Evolutionary conservation across 2,113 vertebrate species (phyloP).

Genomic region (Dolichotis patagonum): DNA sequence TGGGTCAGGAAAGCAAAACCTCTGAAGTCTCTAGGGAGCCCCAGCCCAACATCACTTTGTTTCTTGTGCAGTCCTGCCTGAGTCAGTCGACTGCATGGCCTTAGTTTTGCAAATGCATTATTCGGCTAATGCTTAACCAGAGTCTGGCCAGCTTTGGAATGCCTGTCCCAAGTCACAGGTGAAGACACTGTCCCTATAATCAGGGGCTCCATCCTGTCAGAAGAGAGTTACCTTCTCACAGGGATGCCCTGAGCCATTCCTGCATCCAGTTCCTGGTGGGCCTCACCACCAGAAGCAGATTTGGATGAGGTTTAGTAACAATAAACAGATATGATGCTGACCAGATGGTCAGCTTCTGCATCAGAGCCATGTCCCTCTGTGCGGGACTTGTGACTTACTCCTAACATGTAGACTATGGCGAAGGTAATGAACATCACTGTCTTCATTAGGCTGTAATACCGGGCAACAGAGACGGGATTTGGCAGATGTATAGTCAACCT

Average conservation of each 20-base stretch:
- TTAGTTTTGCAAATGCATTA: not conserved
- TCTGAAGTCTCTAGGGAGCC: too few species aligned
- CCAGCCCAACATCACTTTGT: not conserved
- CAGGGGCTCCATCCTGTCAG: not conserved
- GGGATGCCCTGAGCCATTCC: not conserved
- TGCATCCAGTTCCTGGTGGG: rapidly evolving
- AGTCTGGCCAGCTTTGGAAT: not conserved
- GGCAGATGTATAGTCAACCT: not conserved
- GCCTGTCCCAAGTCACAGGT: not conserved
- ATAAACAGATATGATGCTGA: rapidly evolving
- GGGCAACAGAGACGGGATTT: not conserved
- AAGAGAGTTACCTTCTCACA: not conserved
- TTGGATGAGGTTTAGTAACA: rapidly evolving
- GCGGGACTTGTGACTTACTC: not conserved
- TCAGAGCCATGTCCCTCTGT: not conserved
- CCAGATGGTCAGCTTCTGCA: too few species aligned
- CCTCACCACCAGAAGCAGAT: not conserved
- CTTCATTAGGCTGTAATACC: not conserved
- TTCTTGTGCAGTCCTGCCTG: not conserved
- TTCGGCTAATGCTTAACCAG: not conserved
- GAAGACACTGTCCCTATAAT: not conserved
- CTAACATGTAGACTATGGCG: not conserved
- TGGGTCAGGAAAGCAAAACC: not conserved
- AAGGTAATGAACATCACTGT: not conserved
- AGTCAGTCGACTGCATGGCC: not conserved